Conservation (phyloP, 2,797 vertebrate species). For the Chelidonichthys spinosus region DNA sequence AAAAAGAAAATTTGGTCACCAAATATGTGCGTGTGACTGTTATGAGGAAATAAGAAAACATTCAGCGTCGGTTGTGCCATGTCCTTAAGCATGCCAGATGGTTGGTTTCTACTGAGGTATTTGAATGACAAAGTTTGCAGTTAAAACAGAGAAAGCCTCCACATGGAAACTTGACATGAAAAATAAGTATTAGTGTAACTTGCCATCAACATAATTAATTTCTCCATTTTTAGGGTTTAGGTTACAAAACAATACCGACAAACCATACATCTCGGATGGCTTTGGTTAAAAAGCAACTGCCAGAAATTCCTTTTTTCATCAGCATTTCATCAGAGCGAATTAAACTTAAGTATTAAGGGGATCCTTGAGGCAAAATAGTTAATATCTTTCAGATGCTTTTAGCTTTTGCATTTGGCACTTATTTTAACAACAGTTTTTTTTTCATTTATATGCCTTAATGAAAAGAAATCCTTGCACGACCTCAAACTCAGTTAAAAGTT, state of each 20-base stretch:
- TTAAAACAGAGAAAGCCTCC: too few relatives aligned
- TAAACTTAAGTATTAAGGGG: not conserved
- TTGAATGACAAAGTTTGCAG: not conserved
- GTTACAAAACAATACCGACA: not conserved
- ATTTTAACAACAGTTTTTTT: constrained; percentile 6
- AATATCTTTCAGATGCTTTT: constrained; percentile 18
- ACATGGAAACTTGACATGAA: too few relatives aligned
- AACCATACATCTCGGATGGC: not conserved
- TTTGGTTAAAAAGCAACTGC: not conserved
- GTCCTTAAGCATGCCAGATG: not conserved
- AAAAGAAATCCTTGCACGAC: constrained; percentile 30
- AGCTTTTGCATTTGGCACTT: constrained; percentile 12
- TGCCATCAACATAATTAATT: not conserved
- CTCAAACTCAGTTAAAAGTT: constrained; percentile 32
- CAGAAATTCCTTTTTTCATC: not conserved
- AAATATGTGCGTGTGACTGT: not conserved
- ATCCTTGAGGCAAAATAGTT: not conserved
- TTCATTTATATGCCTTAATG: constrained; percentile 26
- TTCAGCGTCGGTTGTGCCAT: not conserved
- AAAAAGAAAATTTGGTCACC: not conserved
- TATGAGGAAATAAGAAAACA: not conserved
- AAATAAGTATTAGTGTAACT: not conserved
- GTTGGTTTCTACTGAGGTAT: not conserved
- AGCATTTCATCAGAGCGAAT: constrained; percentile 13
- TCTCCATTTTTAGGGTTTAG: not conserved